Base-by-base conservation (phyloP, 2,797 vertebrate species). In the Scarus forsteni region DNA sequence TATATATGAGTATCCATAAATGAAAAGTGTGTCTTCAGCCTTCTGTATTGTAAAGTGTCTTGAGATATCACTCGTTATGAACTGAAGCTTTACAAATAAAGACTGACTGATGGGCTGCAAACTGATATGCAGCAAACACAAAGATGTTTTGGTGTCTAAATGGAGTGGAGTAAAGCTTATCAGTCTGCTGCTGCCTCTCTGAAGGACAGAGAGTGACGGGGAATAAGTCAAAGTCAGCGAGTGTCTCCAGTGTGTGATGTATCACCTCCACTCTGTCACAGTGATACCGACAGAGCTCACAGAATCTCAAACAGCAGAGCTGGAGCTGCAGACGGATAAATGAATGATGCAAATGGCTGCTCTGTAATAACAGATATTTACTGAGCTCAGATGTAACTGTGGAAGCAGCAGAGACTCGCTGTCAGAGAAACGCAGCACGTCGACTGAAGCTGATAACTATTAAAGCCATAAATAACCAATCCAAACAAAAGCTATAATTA, bases 161-260 rank as follows among this genome's bases (percentile, higher is more conserved):
- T 62, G 45, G 42, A 60, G 61, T 42, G 18, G 14, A 55, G 19
- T 11, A 19, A 27, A 55, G 53, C 44, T 39, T 48, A 73, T 69
- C 60, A 53, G 65, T 63, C 36, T 8, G n/a, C 52, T 15, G 14
- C 13, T 15, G 16, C 27, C 10, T 18, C 35, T 42, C 27, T 73
- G 63, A 69, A 71, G 73, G 70, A 3, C 66, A 76, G 46, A 54
- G 14, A 38, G 36, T 42, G 34, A 45, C 18, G 16, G 27, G 15
- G 59, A 71, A 48, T 39, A 69, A 60, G 62, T 57, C 55, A 62
- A 60, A 12, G 16, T 64, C 40, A 6, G 57, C 36, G 50, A 51
- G 65, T 59, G 57, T 53, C 66, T 53, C n/a, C 11, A n/a, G 6
- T 42, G 27, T 58, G 56, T 64, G 52, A 79, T 65, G 39, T 58